Evolutionary conservation across 1,140 invertebrate genomes (phyloP), one percentile per base, ranked within the genome.

Genomic region (Lepidurus packardi): DNA sequence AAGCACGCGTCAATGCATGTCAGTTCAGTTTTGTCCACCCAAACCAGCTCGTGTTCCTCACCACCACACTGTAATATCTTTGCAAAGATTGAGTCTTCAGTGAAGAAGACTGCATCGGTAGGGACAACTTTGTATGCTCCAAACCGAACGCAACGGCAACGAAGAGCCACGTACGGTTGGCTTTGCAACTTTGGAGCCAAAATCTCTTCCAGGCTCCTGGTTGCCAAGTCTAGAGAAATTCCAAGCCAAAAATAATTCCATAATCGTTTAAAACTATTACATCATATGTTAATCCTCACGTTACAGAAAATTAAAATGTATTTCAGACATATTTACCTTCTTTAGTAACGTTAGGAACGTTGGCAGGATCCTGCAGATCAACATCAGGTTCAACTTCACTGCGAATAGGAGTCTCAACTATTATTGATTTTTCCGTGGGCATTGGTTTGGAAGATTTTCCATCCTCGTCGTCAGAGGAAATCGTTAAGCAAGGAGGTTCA

Each of bases 121-220:
- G 92, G 90, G 80, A 88, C 84, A 83, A 90, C 92, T 86, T 90
- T 91, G 82, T 92, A 92, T 7, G 92, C 92, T 74, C 92, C 92
- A 83, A 94, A 91, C 81, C 92, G 88, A 80, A 93, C 89, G n/a
- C 91, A 92, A 79, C 91, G 86, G 84, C 92, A 94, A 9, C 86
- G 85, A 9, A 92, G 43, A 9, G 76, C 41, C 45, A 77, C 45
- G 21, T 53, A 77, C 1, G 76, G 16, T 13, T 65, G 44, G 10
- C 7, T 77, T 77, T 21, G 9, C 34, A 53, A 41, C 43, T 25
- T 7, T 11, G 76, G 21, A 77, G 45, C 43, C 24, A 77, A 24
- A 34, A 45, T 41, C 21, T 77, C 41, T 24, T 16, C 34, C 44
- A 25, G 10, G 6, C 47, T 76, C 47, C 34, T 41, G 41, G 43